phyloP scores from a whole-genome alignment of 2,888 invertebrate genomes.

The Gymnoscelis rufifasciata region DNA sequence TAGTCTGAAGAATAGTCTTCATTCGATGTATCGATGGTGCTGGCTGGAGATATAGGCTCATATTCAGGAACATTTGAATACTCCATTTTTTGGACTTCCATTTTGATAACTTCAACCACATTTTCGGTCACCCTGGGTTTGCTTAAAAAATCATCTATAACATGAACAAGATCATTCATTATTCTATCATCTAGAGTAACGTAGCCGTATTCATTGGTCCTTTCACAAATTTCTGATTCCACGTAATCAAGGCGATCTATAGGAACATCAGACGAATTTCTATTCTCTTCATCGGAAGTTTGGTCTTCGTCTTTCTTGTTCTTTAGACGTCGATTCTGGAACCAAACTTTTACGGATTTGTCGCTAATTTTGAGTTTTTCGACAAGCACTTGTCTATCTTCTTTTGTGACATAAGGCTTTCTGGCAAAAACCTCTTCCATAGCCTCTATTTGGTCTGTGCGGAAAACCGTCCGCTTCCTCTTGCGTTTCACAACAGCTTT shows the following conservation, averaged over 20 bases:
- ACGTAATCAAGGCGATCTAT: conserved; percentile 37
- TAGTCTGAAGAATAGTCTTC: conserved; percentile 33
- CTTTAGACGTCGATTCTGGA: conserved; percentile 86
- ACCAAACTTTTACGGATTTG: conserved; percentile 88
- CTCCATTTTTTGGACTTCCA: conserved; percentile 11
- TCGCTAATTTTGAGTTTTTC: conserved; percentile 80
- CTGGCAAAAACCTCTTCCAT: conserved; percentile 84
- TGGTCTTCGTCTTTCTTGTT: conserved; percentile 69
- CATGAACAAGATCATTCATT: conserved; percentile 38
- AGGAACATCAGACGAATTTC: conserved; percentile 15
- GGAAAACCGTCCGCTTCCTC: conserved; percentile 85
- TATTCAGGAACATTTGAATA: conserved; percentile 33
- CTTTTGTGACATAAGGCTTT: conserved; percentile 84
- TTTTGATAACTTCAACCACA: conserved; percentile 11
- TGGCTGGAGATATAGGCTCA: conserved; percentile 58
- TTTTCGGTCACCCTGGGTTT: neutral
- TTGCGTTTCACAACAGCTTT: conserved; percentile 62
- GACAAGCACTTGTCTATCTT: conserved; percentile 83
- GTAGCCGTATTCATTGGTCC: conserved; percentile 44
- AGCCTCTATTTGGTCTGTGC: conserved; percentile 83
- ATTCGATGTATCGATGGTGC: conserved; percentile 29
- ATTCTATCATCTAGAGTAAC: conserved; percentile 47
- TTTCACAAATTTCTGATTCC: conserved; percentile 43
- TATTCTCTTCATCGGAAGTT: conserved; percentile 8
- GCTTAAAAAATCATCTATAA: conserved; percentile 38